phyloP scores from a whole-genome alignment of 2,113 vertebrate genomes.

The Cyprinus carpio region DNA sequence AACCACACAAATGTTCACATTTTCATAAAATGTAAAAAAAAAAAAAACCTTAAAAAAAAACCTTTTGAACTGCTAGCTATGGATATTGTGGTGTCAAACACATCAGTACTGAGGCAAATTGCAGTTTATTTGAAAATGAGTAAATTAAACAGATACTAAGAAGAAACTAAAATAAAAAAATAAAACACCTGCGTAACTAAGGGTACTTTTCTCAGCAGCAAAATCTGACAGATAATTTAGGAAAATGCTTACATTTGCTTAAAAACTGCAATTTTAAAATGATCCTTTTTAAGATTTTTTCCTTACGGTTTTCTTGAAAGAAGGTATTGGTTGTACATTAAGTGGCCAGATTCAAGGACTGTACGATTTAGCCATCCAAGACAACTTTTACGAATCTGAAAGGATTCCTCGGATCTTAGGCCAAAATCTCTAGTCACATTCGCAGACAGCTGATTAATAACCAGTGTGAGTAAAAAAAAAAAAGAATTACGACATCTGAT shows the following conservation, averaged over 20 bases:
- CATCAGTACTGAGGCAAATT: neutral
- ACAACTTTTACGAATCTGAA: neutral
- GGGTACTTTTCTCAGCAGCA: too few species aligned
- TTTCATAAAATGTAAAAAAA: neutral
- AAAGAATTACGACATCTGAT: neutral
- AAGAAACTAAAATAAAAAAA: neutral
- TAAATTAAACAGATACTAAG: neutral
- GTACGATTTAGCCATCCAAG: neutral
- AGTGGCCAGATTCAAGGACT: neutral
- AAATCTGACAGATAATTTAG: too few species aligned
- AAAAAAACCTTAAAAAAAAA: too few species aligned
- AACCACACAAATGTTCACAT: neutral
- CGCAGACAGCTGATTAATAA: neutral
- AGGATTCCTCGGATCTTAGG: neutral
- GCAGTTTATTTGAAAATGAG: neutral
- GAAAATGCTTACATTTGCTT: too few species aligned
- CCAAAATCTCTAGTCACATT: neutral
- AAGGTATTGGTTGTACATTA: too few species aligned
- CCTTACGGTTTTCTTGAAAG: too few species aligned
- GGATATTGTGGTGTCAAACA: neutral
- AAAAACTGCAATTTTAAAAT: too few species aligned
- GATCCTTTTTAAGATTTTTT: too few species aligned
- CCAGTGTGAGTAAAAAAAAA: neutral
- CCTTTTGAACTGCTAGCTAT: too few species aligned
- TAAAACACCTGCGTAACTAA: neutral